Evolutionary conservation across 2,797 vertebrate genomes (phyloP).

Genomic region (Halcyon chelicuti): DNA sequence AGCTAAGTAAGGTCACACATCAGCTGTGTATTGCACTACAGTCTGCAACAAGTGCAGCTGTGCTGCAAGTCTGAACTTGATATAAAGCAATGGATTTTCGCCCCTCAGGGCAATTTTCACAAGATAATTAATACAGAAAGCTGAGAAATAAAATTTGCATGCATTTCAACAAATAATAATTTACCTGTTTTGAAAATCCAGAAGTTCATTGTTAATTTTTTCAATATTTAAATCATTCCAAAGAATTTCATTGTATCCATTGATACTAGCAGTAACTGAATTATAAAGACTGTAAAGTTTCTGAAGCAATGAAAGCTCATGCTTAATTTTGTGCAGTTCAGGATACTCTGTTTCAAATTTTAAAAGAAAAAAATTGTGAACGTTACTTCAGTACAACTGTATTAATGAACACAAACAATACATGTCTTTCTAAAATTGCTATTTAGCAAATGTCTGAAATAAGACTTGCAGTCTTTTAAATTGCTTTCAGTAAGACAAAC

Average conservation of each 20-base stretch:
- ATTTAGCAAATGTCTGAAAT: background rate
- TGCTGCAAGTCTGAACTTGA: background rate
- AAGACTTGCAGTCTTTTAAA: background rate
- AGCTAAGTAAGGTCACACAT: background rate
- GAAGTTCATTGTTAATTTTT: slow-evolving; percentile 84
- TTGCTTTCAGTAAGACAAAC: background rate
- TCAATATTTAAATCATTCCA: slow-evolving; percentile 86
- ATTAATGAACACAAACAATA: background rate
- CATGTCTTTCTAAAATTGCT: background rate
- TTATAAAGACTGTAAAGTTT: slow-evolving; percentile 85
- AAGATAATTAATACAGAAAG: background rate
- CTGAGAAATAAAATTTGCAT: background rate
- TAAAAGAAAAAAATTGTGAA: background rate
- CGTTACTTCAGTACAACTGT: background rate
- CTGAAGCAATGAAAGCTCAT: slow-evolving; percentile 83
- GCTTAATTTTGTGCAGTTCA: slow-evolving; percentile 84
- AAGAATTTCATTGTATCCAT: slow-evolving; percentile 81
- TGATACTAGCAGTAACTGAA: slow-evolving; percentile 77
- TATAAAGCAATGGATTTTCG: background rate
- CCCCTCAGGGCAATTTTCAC: background rate
- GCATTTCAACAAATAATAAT: background rate
- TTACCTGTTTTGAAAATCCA: slow-evolving; percentile 87
- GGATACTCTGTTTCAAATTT: slow-evolving; percentile 81
- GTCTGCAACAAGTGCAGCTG: background rate
- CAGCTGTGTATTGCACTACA: background rate